Base-by-base conservation (phyloP, 2,888 invertebrate genomes). In the Mimas tiliae region DNA sequence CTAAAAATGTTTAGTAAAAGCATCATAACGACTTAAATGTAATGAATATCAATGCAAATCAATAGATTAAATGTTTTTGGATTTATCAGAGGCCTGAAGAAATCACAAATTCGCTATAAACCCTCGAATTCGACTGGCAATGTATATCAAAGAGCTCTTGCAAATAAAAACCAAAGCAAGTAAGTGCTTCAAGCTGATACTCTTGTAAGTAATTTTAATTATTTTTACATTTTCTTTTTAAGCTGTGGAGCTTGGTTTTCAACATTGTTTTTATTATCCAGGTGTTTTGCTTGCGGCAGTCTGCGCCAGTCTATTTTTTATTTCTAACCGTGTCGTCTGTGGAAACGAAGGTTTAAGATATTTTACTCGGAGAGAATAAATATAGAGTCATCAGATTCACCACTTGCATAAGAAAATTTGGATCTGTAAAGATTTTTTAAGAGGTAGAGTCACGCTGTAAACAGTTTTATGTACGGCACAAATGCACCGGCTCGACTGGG, bases 101-200 rank as follows among this genome's bases (percentile, higher is more conserved):
- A 69, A 75, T 72, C 72, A 74, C 72, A 65, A 70, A 78, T 74
- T 77, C 73, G 70, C 69, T 69, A 68, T 66, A 67, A 38, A 68
- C 71, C 70, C 74, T 77, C 67, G 70, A 72, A 71, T 65, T 71
- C 27, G 67, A 79, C 77, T 65, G 70, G 72, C 73, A 75, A 78
- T 76, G 76, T 79, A 75, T 78, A 76, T 64, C 67, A 66, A 70
- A 64, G 64, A 67, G 64, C 66, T 63, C 65, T 68, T 42, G 19
- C 34, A 63, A 63, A 63, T 51, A 63, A 34, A 48, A 63, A 34
- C 1, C n/a, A 16, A 16, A 21, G 63, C n/a, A 6, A 33, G 63
- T 63, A 33, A 33, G 34, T 33, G 27, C 14, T 27, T 27, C 14
- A 27, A 52, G 14, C 11, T 27, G 27, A 52, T 27, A 12, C 21